These are phyloP conservation scores for Drosophila willistoni DNA, from an alignment of 1,140 invertebrate genomes.

Conservation along the genomic window DNA sequence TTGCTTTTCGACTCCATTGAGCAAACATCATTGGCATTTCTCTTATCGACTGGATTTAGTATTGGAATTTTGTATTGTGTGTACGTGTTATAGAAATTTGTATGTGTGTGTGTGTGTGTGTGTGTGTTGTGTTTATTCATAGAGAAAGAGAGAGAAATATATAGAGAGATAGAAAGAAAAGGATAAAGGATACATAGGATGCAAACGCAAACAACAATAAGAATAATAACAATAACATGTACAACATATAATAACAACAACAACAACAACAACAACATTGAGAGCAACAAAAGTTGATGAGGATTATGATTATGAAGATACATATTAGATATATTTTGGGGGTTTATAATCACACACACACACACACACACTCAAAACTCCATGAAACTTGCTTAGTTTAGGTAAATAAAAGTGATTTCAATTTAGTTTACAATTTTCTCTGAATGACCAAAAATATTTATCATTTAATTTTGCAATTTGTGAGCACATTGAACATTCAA, in stretches of 20 bases:
- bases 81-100: not conserved
- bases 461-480: constrained; percentile 12
- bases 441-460: not conserved
- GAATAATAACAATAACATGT: constrained; percentile 38
- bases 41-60: constrained; percentile 71
- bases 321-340: not conserved
- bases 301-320: constrained; percentile 47
- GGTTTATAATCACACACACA: constrained; percentile 19
- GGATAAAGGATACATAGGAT: constrained; percentile 13
- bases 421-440: constrained; percentile 2
- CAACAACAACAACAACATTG: constrained; percentile 43
- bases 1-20: constrained; percentile 41
- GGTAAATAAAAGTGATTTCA: constrained; percentile 1
- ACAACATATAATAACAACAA: constrained; percentile 41
- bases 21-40: constrained; percentile 78
- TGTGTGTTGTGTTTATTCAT: not conserved
- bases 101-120: not conserved
- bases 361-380: constrained; percentile 6
- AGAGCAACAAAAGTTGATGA: constrained; percentile 32
- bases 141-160: constrained; percentile 17
- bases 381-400: not conserved
- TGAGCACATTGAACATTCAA: not conserved
- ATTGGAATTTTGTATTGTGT: constrained; percentile 34
- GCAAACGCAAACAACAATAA: constrained; percentile 43
- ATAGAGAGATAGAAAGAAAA: constrained; percentile 35